Percentiles rank a stretch among this genome's conserved stretches.
phyloP scores from a whole-genome alignment of 1,140 invertebrate genomes.

The Pseudomyrmex gracilis region DNA sequence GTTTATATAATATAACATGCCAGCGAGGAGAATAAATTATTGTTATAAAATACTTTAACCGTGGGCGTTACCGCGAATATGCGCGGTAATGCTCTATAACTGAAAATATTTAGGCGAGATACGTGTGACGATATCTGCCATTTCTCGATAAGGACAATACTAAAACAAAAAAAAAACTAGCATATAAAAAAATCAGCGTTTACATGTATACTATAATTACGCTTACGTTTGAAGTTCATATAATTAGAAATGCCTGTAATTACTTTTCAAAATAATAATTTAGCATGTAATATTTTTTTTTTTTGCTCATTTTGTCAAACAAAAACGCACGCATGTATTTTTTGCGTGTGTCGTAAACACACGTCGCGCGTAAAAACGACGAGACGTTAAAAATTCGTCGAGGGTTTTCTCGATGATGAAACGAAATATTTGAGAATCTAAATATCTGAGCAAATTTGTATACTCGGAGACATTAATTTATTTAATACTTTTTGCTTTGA shows the following conservation, averaged over 20 bases:
- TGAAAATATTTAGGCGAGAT: conserved; percentile 47
- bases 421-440: no score
- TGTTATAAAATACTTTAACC: conserved; percentile 51
- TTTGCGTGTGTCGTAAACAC: conserved; percentile 26
- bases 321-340: background rate
- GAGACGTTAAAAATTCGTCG: background rate
- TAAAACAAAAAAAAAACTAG: conserved; percentile 38
- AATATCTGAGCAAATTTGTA: conserved; percentile 44
- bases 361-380: background rate
- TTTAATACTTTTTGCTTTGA: conserved; percentile 55
- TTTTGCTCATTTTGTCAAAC: conserved; percentile 31
- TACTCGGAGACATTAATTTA: conserved; percentile 47
- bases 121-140: background rate
- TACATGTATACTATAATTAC: conserved; percentile 57
- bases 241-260: conserved; percentile 32
- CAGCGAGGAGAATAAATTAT: conserved; percentile 42
- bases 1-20: conserved; percentile 43
- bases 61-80: conserved; percentile 26
- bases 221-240: conserved; percentile 47
- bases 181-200: conserved; percentile 24
- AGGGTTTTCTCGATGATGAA: conserved; percentile 8
- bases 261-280: conserved; percentile 47
- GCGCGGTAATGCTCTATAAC: conserved; percentile 44
- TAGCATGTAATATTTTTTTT: background rate
- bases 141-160: conserved; percentile 55